Evolutionary conservation across 1,140 invertebrate genomes (phyloP).

Genomic region (Drosophila ambigua): DNA sequence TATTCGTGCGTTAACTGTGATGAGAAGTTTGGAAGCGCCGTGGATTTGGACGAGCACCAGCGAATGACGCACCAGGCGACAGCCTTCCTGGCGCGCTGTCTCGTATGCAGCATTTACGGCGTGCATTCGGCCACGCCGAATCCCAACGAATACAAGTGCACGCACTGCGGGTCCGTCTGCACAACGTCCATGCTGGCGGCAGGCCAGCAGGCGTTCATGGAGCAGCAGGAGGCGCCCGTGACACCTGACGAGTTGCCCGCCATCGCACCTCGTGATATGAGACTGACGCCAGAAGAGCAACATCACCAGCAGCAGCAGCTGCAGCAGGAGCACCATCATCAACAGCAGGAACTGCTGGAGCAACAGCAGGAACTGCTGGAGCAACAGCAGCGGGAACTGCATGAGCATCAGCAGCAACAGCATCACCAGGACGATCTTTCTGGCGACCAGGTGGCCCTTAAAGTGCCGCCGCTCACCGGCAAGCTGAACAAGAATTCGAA

Average conservation of each 20-base stretch:
- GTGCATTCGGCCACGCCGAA: conserved; percentile 74
- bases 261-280: conserved; percentile 80
- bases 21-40: conserved; percentile 73
- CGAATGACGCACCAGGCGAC: conserved; percentile 73
- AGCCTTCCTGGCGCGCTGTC: conserved; percentile 74
- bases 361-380: conserved; percentile 58
- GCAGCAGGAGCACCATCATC: conserved; percentile 47
- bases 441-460: conserved; percentile 57
- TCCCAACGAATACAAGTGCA: conserved; percentile 79
- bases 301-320: conserved; percentile 68
- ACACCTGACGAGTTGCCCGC: conserved; percentile 77
- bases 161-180: conserved; percentile 74
- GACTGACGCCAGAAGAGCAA: conserved; percentile 78
- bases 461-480: conserved; percentile 78
- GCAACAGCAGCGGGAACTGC: conserved; percentile 47
- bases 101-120: conserved; percentile 75
- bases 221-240: conserved; percentile 75
- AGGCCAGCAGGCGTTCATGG: conserved; percentile 74
- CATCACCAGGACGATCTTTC: conserved; percentile 63
- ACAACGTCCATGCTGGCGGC: conserved; percentile 70
- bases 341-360: too few relatives aligned
- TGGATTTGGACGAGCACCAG: conserved; percentile 78
- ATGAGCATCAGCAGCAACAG: conserved; percentile 59
- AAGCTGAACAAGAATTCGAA: conserved; percentile 76
- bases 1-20: conserved; percentile 78